Percentiles rank a stretch among this genome's conserved stretches.
Conservation (phyloP, 2,888 invertebrate genomes). For the Ceramica pisi region DNA sequence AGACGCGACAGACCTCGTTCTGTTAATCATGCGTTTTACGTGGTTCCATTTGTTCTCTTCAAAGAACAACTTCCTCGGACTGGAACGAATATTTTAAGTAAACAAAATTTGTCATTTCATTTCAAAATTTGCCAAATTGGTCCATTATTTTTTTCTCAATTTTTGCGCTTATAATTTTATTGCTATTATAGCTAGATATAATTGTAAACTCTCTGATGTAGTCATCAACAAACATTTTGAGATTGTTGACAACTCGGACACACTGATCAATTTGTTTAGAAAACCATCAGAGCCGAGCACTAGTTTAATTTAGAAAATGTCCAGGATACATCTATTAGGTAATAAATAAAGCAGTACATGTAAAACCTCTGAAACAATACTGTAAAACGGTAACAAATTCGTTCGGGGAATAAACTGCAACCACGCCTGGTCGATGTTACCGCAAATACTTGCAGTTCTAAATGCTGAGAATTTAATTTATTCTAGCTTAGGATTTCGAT, state of each 20-base stretch:
- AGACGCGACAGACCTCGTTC: too few species aligned
- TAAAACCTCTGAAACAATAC: constrained; percentile 43
- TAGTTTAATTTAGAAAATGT: constrained; percentile 3
- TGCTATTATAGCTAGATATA: too few species aligned
- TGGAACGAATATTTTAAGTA: too few species aligned
- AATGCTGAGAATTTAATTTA: constrained; percentile 45
- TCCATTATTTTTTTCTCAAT: too few species aligned
- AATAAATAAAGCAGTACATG: constrained; percentile 55
- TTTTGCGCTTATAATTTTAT: too few species aligned
- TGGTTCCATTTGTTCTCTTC: too few species aligned
- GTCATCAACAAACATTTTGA: neutral
- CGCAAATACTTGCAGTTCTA: constrained; percentile 46
- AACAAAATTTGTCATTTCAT: too few species aligned
- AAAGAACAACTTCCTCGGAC: too few species aligned
- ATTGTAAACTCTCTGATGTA: too few species aligned
- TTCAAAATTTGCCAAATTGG: too few species aligned
- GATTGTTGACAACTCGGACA: neutral
- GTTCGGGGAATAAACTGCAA: constrained; percentile 54
- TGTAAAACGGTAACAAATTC: constrained; percentile 56
- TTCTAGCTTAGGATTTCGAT: constrained; percentile 31
- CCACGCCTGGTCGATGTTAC: constrained; percentile 59
- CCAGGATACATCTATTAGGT: constrained; percentile 7
- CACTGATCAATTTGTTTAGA: neutral
- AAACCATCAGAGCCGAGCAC: neutral
- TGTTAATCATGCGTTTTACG: too few species aligned